Evolutionary conservation across 2,797 vertebrate genomes (phyloP).

Genomic region (Tangara arthus): DNA sequence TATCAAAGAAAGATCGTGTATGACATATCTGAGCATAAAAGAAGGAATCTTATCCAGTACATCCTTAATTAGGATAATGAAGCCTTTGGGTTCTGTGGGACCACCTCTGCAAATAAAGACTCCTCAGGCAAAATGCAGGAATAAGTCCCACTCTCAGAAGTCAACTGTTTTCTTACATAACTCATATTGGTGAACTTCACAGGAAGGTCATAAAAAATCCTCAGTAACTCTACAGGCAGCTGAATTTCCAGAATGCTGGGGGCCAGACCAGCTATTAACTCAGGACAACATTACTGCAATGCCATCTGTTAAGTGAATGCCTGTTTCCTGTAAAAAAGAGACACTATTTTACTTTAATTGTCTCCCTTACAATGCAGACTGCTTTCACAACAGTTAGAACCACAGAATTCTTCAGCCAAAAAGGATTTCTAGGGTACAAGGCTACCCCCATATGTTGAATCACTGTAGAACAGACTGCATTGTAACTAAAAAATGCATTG

Average conservation of each 20-base stretch:
- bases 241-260: background rate
- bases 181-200: background rate
- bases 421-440: background rate
- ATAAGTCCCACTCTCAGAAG: background rate
- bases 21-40: background rate
- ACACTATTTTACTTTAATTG: background rate
- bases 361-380: background rate
- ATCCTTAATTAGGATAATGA: background rate
- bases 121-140: background rate
- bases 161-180: background rate
- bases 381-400: background rate
- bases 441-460: background rate
- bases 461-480: background rate
- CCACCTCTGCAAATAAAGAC: background rate
- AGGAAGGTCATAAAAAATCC: background rate
- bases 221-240: background rate
- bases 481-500: background rate
- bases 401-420: background rate
- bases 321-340: background rate
- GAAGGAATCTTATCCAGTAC: background rate
- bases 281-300: background rate
- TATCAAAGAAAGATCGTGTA: background rate
- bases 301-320: background rate
- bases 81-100: background rate
- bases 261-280: background rate